Evolutionary conservation across 2,888 invertebrate species (phyloP), one percentile per base, ranked within the genome.

Genomic region (Cheiracanthium punctorium): DNA sequence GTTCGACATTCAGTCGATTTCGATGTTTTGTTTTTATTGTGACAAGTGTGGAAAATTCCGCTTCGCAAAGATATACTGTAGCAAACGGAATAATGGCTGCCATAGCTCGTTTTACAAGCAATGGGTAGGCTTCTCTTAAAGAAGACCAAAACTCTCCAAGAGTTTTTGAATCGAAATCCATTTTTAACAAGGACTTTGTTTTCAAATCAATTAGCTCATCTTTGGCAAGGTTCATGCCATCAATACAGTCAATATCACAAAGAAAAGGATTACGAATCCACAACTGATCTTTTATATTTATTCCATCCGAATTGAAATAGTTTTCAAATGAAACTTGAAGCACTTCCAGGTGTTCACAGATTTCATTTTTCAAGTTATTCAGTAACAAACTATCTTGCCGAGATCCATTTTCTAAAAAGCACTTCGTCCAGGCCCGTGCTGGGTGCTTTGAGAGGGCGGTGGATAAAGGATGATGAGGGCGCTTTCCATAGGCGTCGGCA

Each of bases 181-280:
- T 76, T 76, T 76, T 76, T 67, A 76, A 76, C 67, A 76, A 76
- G 76, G 76, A 76, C 76, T 76, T 76, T 76, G 67, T 76, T 76
- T 76, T 76, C 76, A 76, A 76, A 76, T 76, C 69, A 76, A 76
- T 76, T 76, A 76, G 67, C 76, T 76, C 76, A 43, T 76, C 67
- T 76, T 76, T 67, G 76, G 76, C 76, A 76, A 76, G 76, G 76
- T 76, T 67, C 76, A 67, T 76, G 76, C 67, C 76, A 67, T 76
- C 69, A 67, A 76, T 76, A 76, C 76, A 67, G 67, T 76, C 67
- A 76, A 76, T 76, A 76, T 76, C 41, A 76, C 76, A 76, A 76
- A 67, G 76, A 76, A 76, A 75, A 75, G 75, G 37, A 64, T 75
- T 75, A 75, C 64, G 65, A 75, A 75, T 75, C 75, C 75, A 75